Evolutionary conservation across 2,797 vertebrate genomes (phyloP).

Genomic region (Phrynocephalus forsythii): DNA sequence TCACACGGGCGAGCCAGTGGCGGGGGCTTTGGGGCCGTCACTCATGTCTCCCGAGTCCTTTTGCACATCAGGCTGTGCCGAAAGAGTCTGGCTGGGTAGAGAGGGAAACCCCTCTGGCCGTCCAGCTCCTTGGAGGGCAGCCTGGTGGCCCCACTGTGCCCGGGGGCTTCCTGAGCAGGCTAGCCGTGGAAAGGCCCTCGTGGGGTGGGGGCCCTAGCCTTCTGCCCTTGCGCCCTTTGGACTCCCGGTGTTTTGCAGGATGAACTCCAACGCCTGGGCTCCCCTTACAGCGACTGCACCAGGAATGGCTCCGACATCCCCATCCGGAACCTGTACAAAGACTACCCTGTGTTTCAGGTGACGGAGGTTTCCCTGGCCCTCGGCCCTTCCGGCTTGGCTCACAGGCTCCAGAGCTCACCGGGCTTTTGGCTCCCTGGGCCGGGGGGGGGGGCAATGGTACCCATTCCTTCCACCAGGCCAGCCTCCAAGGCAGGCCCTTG

Average conservation of each 20-base stretch:
- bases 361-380: accelerated
- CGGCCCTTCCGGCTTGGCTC: no score
- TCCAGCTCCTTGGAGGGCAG: not conserved
- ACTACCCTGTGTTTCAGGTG: slow-evolving; percentile 80
- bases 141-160: not conserved
- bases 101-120: not conserved
- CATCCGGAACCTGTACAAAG: slow-evolving; percentile 75
- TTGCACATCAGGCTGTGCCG: not conserved
- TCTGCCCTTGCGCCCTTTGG: not conserved
- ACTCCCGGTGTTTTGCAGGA: slow-evolving; percentile 67
- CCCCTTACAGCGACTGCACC: slow-evolving; percentile 81
- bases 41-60: not conserved
- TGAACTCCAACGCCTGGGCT: slow-evolving; percentile 77
- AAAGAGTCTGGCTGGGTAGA: not conserved
- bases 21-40: no score
- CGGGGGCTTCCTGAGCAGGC: not conserved
- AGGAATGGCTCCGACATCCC: slow-evolving; percentile 78
- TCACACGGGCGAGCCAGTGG: no score
- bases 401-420: no score
- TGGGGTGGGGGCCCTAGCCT: not conserved
- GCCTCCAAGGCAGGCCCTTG: no score
- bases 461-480: not conserved
- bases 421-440: not conserved
- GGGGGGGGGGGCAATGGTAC: not conserved
- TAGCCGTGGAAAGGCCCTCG: not conserved